phyloP scores from a whole-genome alignment of 2,797 vertebrate species.

The Mormyrus proboscirostris region DNA sequence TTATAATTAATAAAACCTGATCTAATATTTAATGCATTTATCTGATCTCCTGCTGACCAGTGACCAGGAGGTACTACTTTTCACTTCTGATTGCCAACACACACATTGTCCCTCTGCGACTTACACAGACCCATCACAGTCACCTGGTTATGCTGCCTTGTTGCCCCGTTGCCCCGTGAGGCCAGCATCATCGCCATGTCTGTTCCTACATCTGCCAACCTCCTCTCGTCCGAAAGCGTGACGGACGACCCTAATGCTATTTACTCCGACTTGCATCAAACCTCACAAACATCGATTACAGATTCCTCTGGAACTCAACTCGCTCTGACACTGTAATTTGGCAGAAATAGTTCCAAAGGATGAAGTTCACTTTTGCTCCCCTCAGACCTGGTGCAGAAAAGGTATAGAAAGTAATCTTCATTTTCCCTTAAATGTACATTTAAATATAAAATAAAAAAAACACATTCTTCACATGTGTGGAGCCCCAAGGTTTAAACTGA shows the following conservation, averaged over 20 bases:
- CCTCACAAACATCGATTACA: not conserved
- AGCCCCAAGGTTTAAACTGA: not conserved
- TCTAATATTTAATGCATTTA: constrained; percentile 7
- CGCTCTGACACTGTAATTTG: not conserved
- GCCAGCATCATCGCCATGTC: not conserved
- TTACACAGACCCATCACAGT: not conserved
- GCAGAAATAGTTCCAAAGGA: not conserved
- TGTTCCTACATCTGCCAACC: not conserved
- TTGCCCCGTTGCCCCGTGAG: not conserved
- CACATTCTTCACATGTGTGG: not conserved
- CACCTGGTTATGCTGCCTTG: not conserved
- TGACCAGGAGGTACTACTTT: not conserved
- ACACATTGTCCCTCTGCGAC: not conserved
- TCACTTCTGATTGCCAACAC: not conserved
- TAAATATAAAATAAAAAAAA: not conserved
- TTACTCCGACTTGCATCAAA: not conserved
- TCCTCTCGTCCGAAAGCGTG: not conserved
- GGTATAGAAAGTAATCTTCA: not conserved
- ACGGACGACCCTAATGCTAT: not conserved
- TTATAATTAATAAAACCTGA: not conserved
- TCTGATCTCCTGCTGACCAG: not conserved
- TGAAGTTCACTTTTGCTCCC: not conserved
- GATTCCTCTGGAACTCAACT: not conserved
- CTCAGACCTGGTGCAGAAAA: not conserved
- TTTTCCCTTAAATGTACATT: not conserved